Evolutionary conservation across 2,888 invertebrate genomes (phyloP).

Genomic region (Exocentrus adspersus): DNA sequence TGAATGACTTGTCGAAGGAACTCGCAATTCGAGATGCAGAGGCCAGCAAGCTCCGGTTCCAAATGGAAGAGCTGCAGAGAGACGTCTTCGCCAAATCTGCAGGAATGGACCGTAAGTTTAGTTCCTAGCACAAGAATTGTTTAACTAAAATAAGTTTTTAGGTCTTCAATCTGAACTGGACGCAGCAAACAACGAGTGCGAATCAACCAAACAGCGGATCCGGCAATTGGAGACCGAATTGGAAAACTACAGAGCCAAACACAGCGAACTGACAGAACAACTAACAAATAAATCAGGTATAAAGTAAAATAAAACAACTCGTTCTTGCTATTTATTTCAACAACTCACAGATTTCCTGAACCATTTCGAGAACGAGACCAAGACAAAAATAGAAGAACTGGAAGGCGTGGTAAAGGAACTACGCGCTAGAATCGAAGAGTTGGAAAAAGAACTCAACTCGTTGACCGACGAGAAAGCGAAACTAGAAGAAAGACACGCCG

Average conservation of each 20-base stretch:
- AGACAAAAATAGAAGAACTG: constrained; percentile 62
- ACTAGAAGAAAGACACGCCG: constrained; percentile 59
- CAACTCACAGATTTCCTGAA: constrained; percentile 53
- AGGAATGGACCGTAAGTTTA: constrained; percentile 73
- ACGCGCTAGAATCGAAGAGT: constrained; percentile 64
- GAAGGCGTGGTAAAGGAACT: constrained; percentile 65
- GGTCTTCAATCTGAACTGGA: constrained; percentile 73
- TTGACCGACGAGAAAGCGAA: constrained; percentile 65
- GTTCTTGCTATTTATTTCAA: constrained; percentile 3
- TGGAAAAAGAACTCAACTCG: constrained; percentile 65
- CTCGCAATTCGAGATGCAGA: constrained; percentile 68
- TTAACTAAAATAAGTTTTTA: constrained; percentile 48
- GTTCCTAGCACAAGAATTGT: no score
- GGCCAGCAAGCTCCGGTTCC: constrained; percentile 67
- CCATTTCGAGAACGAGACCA: constrained; percentile 57
- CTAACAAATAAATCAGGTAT: constrained; percentile 69
- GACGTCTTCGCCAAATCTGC: constrained; percentile 71
- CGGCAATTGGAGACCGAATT: constrained; percentile 72
- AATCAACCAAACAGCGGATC: constrained; percentile 69
- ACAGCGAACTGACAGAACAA: constrained; percentile 69
- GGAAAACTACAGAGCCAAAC: constrained; percentile 68
- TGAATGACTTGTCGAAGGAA: constrained; percentile 69
- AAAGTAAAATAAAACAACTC: constrained; percentile 23
- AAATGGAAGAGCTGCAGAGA: constrained; percentile 69
- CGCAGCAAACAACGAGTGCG: constrained; percentile 75